Base-by-base conservation (phyloP, 2,888 invertebrate species). In the Ichneumoninae sp. region DNA sequence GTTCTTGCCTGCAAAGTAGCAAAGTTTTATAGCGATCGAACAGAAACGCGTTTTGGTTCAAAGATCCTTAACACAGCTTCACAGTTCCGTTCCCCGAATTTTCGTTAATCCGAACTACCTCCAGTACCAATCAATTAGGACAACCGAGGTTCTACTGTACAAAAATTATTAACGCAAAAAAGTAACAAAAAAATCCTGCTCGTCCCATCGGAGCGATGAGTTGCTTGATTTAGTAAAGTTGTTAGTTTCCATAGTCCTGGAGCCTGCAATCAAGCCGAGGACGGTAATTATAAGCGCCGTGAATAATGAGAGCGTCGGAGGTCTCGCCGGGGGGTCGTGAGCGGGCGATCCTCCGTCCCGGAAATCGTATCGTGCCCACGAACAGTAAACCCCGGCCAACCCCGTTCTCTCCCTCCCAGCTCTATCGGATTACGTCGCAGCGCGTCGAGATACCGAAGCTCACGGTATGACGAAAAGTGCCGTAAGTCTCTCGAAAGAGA, bases 251-350 rank as follows among this genome's bases (percentile, higher is more conserved):
- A 66, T 62, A 70, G 52, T 80, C 84, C 78, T 10, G 26, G 82
- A 86, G 85, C 78, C 79, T 62, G 79, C 79, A 79, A 85, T 85
- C 83, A 86, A 80, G 57, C 78, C 54, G 68, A 52, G 72, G 75
- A 68, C 66, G 68, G 76, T 75, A 83, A 82, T 86, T 86, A 85
- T 83, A 71, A 85, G 76, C 75, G 44, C 76, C 13, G 60, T 80
- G 84, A 84, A 84, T 86, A 86, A 86, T 80, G 82, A 83, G 65
- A 22, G 57, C 22, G 10, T 13, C 13, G 57, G 57, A 26, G 13
- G 57, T 47, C 44, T 47, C 44, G 44, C 13, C 44, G 3, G 44
- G 44, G 44, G 44, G 44, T 47, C 16, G 44, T 16, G 16, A 3
- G 4, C 44, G 44, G 44, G 16, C 16, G 44, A 47, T 72, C 50